A percentile compares a stretch with the other conserved stretches of the same genome.
Evolutionary conservation across 2,888 invertebrate genomes (phyloP).

Genomic region (Eilema sororculum): DNA sequence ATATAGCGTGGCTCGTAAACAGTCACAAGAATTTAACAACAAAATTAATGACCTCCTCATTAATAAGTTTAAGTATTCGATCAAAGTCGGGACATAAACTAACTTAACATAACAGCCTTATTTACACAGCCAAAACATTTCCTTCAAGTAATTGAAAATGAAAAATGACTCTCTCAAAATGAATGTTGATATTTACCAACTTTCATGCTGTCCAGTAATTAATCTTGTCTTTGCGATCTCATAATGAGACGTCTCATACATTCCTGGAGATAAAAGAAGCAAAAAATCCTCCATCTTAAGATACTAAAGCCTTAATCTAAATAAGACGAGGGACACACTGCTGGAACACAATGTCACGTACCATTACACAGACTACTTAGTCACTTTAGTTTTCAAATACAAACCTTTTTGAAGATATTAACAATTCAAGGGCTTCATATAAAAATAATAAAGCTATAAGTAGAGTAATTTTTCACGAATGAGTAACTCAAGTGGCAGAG

Average conservation of each 20-base stretch:
- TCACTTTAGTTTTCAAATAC: not conserved
- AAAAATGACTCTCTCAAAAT: conserved; percentile 16
- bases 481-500: too few relatives aligned
- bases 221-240: conserved; percentile 5
- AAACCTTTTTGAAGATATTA: not conserved
- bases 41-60: conserved; percentile 4
- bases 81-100: not conserved
- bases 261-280: not conserved
- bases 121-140: conserved; percentile 6
- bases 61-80: not conserved
- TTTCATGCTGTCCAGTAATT: conserved; percentile 11
- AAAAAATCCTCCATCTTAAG: conserved; percentile 2
- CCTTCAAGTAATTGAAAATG: conserved; percentile 15
- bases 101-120: not conserved
- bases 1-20: not conserved
- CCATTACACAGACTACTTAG: not conserved
- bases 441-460: not conserved
- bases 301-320: not conserved
- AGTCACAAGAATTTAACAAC: not conserved
- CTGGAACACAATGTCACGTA: not conserved
- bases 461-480: not conserved
- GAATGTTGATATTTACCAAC: conserved; percentile 16
- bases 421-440: not conserved
- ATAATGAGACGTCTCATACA: conserved; percentile 15
- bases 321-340: not conserved